Evolutionary conservation across 2,797 vertebrate species (phyloP).

Genomic region (Falco concolor): DNA sequence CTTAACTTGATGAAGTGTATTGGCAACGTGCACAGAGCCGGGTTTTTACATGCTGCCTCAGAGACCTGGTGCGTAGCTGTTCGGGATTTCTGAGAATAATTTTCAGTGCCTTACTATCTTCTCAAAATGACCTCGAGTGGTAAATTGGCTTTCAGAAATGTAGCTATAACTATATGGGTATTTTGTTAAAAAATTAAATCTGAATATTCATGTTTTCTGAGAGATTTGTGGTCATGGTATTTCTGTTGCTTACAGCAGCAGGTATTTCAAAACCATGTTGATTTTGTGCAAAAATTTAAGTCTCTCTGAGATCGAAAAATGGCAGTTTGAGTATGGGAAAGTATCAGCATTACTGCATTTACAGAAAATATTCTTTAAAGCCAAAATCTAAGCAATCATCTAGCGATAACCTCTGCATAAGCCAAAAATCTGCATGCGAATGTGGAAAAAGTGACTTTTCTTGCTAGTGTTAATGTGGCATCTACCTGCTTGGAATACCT

Average conservation of each 20-base stretch:
- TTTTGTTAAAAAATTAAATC: not conserved
- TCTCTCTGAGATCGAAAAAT: not conserved
- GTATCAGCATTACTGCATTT: not conserved
- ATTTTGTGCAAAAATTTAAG: not conserved
- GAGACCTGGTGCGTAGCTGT: not conserved
- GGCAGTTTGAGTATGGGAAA: not conserved
- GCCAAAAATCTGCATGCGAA: not conserved
- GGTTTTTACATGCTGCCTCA: not conserved
- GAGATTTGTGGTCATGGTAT: not conserved
- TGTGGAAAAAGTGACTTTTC: not conserved
- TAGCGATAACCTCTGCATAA: not conserved
- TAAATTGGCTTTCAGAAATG: not conserved
- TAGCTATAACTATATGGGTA: not conserved
- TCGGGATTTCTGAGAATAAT: not conserved
- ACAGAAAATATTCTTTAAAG: not conserved
- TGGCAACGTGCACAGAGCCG: not conserved
- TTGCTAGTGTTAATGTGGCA: not conserved
- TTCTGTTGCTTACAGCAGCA: not conserved
- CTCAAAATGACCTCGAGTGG: not conserved
- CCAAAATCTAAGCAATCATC: not conserved
- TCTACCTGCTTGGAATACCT: not conserved
- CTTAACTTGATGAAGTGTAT: conserved; percentile 53
- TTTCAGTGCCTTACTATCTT: not conserved
- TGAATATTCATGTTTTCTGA: not conserved
- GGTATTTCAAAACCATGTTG: not conserved